Conservation (phyloP, 2,888 invertebrate genomes). For the Griposia aprilina region DNA sequence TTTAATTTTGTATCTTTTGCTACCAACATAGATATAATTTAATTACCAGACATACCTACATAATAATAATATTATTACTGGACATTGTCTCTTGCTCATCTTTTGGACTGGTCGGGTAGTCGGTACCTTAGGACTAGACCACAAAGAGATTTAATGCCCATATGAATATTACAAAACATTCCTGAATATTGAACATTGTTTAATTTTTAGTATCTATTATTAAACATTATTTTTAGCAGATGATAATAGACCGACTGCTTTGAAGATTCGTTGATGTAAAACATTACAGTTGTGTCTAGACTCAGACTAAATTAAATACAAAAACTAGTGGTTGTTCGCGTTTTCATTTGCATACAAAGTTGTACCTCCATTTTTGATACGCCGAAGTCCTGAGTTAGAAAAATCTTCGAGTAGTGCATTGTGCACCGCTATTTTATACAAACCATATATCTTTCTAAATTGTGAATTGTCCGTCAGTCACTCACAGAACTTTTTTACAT, state of each 20-base stretch:
- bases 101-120: neutral
- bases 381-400: neutral
- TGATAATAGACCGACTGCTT: neutral
- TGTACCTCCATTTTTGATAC: neutral
- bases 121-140: constrained; percentile 6
- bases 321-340: neutral
- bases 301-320: neutral
- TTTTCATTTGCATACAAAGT: constrained; percentile 1
- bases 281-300: neutral
- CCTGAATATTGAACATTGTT: constrained; percentile 18
- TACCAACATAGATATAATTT: neutral
- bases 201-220: constrained; percentile 16
- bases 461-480: too few species aligned
- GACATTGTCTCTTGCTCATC: constrained; percentile 1
- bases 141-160: constrained; percentile 22
- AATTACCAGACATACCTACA: neutral
- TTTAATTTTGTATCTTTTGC: neutral
- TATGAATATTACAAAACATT: constrained; percentile 39
- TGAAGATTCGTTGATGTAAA: neutral
- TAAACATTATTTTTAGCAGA: constrained; percentile 10
- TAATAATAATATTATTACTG: neutral
- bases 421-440: neutral
- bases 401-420: neutral
- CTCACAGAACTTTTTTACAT: too few species aligned
- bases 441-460: too few species aligned